Evolutionary conservation across 2,113 vertebrate genomes (phyloP).

Genomic region (Willisornis vidua): DNA sequence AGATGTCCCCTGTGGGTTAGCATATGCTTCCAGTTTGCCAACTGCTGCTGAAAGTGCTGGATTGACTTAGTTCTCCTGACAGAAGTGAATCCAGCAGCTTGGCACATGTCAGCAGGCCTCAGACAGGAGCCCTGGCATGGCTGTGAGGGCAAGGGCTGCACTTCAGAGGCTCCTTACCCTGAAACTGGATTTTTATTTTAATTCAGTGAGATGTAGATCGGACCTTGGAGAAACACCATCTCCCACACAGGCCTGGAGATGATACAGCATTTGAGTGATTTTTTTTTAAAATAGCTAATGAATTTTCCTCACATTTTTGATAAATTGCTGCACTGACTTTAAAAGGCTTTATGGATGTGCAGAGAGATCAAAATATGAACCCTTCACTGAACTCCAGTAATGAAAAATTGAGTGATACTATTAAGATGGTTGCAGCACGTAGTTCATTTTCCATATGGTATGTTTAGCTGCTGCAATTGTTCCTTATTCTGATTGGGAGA

Average conservation of each 20-base stretch:
- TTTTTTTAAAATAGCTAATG: background rate
- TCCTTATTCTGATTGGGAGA: background rate
- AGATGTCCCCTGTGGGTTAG: background rate
- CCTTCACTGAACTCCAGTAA: background rate
- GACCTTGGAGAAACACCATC: background rate
- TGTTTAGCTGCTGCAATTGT: background rate
- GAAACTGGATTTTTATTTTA: background rate
- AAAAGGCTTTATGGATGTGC: background rate
- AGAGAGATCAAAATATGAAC: background rate
- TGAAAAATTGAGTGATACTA: background rate
- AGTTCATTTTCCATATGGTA: background rate
- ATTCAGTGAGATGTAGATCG: background rate
- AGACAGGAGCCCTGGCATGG: background rate
- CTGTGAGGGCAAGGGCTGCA: background rate
- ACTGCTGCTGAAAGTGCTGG: background rate
- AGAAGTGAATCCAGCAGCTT: background rate
- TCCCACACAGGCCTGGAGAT: background rate
- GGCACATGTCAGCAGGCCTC: background rate
- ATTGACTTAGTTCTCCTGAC: background rate
- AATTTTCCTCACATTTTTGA: background rate
- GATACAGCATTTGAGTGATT: background rate
- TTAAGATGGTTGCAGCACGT: background rate
- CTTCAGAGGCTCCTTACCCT: background rate
- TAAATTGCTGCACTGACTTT: background rate
- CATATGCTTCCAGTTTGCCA: background rate